phyloP scores from a whole-genome alignment of 2,113 vertebrate species.

The Notothenia rossii region DNA sequence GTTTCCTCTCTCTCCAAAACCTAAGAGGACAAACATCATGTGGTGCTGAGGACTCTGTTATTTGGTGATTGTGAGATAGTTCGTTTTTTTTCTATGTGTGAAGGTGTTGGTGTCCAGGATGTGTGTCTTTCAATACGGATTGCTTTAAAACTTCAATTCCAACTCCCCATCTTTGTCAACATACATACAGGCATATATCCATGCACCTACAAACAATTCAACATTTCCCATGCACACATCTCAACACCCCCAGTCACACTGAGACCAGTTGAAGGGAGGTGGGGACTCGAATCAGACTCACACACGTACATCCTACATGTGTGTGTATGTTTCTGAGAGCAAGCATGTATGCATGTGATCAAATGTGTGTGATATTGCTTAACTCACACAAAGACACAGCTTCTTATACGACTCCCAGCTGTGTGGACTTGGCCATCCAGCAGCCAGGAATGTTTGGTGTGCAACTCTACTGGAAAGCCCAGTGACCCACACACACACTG shows the following conservation, averaged over 20 bases:
- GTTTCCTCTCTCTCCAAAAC: constrained; percentile 35
- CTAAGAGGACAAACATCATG: constrained; percentile 73
- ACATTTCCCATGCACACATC: neutral
- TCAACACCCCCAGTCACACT: constrained; percentile 7
- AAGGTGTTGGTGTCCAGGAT: constrained; percentile 18
- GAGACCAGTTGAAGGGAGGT: constrained; percentile 5
- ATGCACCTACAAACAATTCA: neutral
- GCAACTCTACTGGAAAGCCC: constrained; percentile 77
- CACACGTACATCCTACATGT: too few relatives aligned
- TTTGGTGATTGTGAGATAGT: constrained; percentile 45
- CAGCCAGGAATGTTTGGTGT: constrained; percentile 83
- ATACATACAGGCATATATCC: neutral
- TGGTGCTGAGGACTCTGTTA: constrained; percentile 66
- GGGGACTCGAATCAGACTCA: neutral
- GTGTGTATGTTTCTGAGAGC: neutral
- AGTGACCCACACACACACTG: constrained; percentile 65
- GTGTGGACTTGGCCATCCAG: constrained; percentile 72
- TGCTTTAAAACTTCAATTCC: neutral
- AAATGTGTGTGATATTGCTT: constrained; percentile 57
- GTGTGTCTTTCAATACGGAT: neutral
- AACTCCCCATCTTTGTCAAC: neutral
- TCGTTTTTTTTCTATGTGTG: constrained; percentile 22
- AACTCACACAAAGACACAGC: constrained; percentile 69
- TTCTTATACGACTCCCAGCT: constrained; percentile 83
- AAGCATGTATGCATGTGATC: neutral